A percentile compares a stretch with the other conserved stretches of the same genome.
Conservation (phyloP, 2,797 vertebrate genomes). For the Crax fasciolata region DNA sequence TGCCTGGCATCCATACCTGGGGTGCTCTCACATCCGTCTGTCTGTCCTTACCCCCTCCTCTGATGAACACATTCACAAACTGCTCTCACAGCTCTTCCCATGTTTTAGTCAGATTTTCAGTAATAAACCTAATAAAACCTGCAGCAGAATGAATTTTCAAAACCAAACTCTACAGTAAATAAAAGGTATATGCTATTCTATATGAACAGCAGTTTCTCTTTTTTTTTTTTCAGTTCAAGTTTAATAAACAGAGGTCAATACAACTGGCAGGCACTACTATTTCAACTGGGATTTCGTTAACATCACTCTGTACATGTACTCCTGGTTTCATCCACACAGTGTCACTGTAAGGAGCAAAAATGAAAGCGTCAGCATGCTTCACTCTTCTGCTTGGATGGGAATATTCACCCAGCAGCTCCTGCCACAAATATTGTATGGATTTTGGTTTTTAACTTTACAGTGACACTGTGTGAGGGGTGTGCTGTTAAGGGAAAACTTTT, state of each 20-base stretch:
- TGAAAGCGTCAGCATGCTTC: slow-evolving; percentile 60
- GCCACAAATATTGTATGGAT: slow-evolving; percentile 14
- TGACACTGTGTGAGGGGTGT: not conserved
- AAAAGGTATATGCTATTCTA: not conserved
- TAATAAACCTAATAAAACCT: not conserved
- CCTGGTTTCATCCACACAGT: slow-evolving; percentile 83
- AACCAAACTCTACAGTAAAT: not conserved
- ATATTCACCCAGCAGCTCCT: slow-evolving; percentile 30
- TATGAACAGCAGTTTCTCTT: not conserved
- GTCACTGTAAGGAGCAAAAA: slow-evolving; percentile 83
- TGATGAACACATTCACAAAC: not conserved
- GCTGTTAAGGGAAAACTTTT: slow-evolving; percentile 49
- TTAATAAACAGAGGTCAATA: not conserved
- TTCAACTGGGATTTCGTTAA: not conserved
- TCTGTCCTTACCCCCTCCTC: not conserved
- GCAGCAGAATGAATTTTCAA: not conserved
- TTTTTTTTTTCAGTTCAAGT: not conserved
- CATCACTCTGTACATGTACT: slow-evolving; percentile 59
- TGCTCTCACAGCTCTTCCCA: not conserved
- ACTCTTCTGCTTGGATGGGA: slow-evolving; percentile 42
- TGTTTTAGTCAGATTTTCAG: not conserved
- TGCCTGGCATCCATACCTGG: accelerated
- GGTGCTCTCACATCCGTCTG: accelerated
- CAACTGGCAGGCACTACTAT: not conserved
- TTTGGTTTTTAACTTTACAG: not conserved